Conservation (phyloP, 2,888 invertebrate genomes). For the Drosophila mercatorum region DNA sequence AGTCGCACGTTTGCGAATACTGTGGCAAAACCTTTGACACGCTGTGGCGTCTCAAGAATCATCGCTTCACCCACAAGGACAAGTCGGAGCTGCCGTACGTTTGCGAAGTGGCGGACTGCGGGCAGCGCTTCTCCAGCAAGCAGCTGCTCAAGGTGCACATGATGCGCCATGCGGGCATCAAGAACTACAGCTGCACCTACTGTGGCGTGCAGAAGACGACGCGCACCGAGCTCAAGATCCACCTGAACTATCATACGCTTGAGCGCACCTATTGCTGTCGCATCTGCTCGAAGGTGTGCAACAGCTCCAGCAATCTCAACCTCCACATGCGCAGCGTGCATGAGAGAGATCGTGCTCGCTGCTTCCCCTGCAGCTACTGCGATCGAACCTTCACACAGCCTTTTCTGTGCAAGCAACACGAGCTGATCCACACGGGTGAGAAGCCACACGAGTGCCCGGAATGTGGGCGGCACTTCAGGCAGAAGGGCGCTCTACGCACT, state of each 20-base stretch:
- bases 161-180: slow-evolving; percentile 82
- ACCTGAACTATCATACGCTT: slow-evolving; percentile 82
- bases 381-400: slow-evolving; percentile 78
- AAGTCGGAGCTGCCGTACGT: slow-evolving; percentile 72
- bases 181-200: slow-evolving; percentile 80
- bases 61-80: slow-evolving; percentile 77
- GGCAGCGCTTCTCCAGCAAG: slow-evolving; percentile 71
- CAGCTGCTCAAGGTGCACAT: slow-evolving; percentile 80
- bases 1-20: slow-evolving; percentile 49
- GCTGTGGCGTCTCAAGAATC: slow-evolving; percentile 68
- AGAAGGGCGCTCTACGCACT: slow-evolving; percentile 77
- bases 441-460: slow-evolving; percentile 79
- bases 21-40: slow-evolving; percentile 57
- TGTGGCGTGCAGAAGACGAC: slow-evolving; percentile 83
- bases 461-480: slow-evolving; percentile 79
- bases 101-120: slow-evolving; percentile 71
- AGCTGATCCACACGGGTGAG: slow-evolving; percentile 83
- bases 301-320: slow-evolving; percentile 79
- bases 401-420: slow-evolving; percentile 81
- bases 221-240: slow-evolving; percentile 78
- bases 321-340: slow-evolving; percentile 81
- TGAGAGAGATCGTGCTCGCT: slow-evolving; percentile 73
- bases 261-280: slow-evolving; percentile 80
- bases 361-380: slow-evolving; percentile 77
- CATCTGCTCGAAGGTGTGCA: slow-evolving; percentile 78